Evolutionary conservation across 2,797 vertebrate species (phyloP).

Genomic region (Enteromius treurensis): DNA sequence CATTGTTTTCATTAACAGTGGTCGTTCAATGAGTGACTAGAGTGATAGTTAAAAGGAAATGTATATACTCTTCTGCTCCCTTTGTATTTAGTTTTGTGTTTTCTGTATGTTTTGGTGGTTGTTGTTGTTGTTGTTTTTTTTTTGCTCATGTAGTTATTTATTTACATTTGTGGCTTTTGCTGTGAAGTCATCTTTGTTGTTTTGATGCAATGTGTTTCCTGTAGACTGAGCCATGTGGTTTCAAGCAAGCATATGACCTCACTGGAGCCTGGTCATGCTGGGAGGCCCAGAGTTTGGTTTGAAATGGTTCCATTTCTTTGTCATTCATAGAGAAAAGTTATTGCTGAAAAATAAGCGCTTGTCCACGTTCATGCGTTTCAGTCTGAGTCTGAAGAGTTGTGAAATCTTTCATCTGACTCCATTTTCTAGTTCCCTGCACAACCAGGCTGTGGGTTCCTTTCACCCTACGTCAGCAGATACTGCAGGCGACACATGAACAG

Average conservation of each 20-base stretch:
- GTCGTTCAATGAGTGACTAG: neutral
- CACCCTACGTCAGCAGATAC: slow-evolving; percentile 33
- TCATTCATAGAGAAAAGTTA: neutral
- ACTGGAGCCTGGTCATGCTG: slow-evolving; percentile 3
- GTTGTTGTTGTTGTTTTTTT: neutral
- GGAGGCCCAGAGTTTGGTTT: slow-evolving; percentile 17
- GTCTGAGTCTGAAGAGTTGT: slow-evolving; percentile 13
- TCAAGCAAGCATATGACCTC: slow-evolving; percentile 15
- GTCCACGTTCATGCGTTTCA: neutral
- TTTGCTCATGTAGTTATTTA: neutral
- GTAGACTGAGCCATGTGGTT: slow-evolving; percentile 22
- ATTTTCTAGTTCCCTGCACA: slow-evolving; percentile 39
- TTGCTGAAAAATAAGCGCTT: neutral
- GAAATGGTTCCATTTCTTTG: neutral
- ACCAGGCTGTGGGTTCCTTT: slow-evolving; percentile 14
- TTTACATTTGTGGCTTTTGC: slow-evolving; percentile 8
- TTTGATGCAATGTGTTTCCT: slow-evolving; percentile 40
- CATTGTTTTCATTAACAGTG: slow-evolving; percentile 10
- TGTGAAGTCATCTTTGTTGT: slow-evolving; percentile 25
- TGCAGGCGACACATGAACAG: slow-evolving; percentile 27
- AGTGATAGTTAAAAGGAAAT: neutral
- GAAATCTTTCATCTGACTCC: slow-evolving; percentile 22
- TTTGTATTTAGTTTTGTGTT: neutral
- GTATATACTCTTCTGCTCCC: neutral
- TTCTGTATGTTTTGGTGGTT: too few relatives aligned